Base-by-base conservation (phyloP, 1,140 invertebrate species). In the Hyles vespertilio region DNA sequence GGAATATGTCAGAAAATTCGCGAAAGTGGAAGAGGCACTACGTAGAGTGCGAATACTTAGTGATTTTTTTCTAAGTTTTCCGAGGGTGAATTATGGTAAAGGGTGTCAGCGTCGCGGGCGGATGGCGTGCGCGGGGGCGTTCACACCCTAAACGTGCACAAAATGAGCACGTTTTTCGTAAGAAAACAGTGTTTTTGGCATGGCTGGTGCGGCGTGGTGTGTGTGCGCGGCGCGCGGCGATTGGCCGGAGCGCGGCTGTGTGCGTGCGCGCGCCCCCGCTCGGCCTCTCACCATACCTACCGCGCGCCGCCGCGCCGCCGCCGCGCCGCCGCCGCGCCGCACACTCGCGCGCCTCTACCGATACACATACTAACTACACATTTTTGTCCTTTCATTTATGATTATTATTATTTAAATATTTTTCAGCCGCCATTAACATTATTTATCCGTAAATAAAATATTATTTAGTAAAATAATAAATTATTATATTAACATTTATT, bases 91-190 rank as follows among this genome's bases (percentile, higher is more conserved):
- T 36, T 8, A 2, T 6, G 3, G 3, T 32, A 22, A 34, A 48
- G 32, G 43, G 34, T 50, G 51, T 40, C 56, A 10, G 56, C 10
- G 40, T 36, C 52, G 61, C 49, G 43, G 51, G 49, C 56, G 58
- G 63, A 51, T 65, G 51, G 54, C 12, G 32, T 81, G 82, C 82
- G 80, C 80, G 77, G 67, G 77, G 75, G 50, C 48, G 61, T 33
- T 40, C 58, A 65, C 51, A 65, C 65, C 70, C 68, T 83, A 81
- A 85, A 83, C 61, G 60, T 77, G 69, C 71, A 80, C 71, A 85
- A 77, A 85, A 84, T 77, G 63, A 65, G 59, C 52, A 50, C 61
- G 61, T 67, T 70, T 77, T 67, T 66, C 51, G 70, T 63, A 65
- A 69, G 65, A 74, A 71, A 71, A 65, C 61, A 67, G 63, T 59